Base-by-base conservation (phyloP, 2,113 vertebrate species). In the Sinocyclocheilus anshuiensis region DNA sequence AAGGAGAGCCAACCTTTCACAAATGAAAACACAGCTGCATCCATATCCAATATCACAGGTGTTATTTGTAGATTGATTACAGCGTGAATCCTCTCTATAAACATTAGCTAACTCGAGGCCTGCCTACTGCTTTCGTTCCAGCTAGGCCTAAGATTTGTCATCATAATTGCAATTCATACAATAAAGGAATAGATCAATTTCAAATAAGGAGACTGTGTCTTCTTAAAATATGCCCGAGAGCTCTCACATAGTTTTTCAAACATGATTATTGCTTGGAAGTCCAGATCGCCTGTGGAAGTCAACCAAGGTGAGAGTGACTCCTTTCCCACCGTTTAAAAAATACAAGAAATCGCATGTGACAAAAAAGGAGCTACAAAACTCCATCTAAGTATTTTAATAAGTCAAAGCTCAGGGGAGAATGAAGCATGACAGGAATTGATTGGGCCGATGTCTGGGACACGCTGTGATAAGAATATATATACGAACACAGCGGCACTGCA, bases 181-280 rank as follows among this genome's bases (percentile, higher is more conserved):
- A 89, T 76, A 67, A 83, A 42, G 69, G 33, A 85, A 77, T 26
- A 61, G 79, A 77, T 88, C 84, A 83, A 80, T 88, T 85, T 85
- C 82, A 84, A 83, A 87, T 86, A 82, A 86, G 55, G 83, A 83
- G 36, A 87, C 71, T 53, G 36, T 39, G 42, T 57, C 42, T 45
- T 85, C 75, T 55, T n/a, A 53, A 50, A 82, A 48, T 24, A 22
- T 53, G 63, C 71, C 75, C 33, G 36, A 53, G 76, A 87, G 86
- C 74, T 29, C 71, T 84, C 45, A 24, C 42, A 53, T 22, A n/a
- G 65, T 39, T 42, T 18, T 26, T 77, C 26, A 88, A 86, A 85
- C 61, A 82, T 63, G 75, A 83, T 77, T 72, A 81, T 57, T 33
- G 48, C 53, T 63, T 65, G 57, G 72, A 42, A 80, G 74, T 36